Conservation (phyloP, 2,113 vertebrate species). For the Epinephelus moara region DNA sequence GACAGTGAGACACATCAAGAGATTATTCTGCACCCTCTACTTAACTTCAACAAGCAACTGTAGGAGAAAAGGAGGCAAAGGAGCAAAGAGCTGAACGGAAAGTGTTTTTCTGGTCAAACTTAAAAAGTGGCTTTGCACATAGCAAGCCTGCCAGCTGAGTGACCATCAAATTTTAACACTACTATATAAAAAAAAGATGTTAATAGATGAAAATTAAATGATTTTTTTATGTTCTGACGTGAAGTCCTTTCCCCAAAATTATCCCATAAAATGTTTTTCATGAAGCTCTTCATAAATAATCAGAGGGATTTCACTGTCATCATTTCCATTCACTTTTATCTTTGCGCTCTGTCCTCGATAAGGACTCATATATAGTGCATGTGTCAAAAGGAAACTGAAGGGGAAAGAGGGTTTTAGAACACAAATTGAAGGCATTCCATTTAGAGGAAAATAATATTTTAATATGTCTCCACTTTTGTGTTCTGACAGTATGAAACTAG, state of each 20-base stretch:
- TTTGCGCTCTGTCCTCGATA: conserved; percentile 2
- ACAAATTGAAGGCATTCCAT: not conserved
- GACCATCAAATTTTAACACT: not conserved
- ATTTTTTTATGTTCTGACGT: not conserved
- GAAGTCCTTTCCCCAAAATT: not conserved
- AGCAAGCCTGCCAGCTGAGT: not conserved
- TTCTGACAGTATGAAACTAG: not conserved
- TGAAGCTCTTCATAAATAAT: conserved; percentile 30
- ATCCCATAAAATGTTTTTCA: conserved; percentile 19
- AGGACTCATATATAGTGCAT: not conserved
- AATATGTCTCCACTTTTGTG: not conserved
- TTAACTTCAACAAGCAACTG: not conserved
- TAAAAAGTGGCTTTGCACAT: not conserved
- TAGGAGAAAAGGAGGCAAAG: not conserved
- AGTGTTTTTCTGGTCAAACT: not conserved
- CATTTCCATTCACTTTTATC: not conserved
- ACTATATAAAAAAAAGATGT: not conserved
- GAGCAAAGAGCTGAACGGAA: not conserved
- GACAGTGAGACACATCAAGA: not conserved
- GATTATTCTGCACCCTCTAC: not conserved
- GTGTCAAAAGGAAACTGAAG: conserved; percentile 1
- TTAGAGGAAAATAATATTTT: not conserved
- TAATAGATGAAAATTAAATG: not conserved
- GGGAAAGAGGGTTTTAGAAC: not conserved
- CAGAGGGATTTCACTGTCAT: conserved; percentile 44